Percentiles rank a stretch among this genome's conserved stretches.
phyloP scores from a whole-genome alignment of 2,113 vertebrate genomes.

The Carassius carassius region DNA sequence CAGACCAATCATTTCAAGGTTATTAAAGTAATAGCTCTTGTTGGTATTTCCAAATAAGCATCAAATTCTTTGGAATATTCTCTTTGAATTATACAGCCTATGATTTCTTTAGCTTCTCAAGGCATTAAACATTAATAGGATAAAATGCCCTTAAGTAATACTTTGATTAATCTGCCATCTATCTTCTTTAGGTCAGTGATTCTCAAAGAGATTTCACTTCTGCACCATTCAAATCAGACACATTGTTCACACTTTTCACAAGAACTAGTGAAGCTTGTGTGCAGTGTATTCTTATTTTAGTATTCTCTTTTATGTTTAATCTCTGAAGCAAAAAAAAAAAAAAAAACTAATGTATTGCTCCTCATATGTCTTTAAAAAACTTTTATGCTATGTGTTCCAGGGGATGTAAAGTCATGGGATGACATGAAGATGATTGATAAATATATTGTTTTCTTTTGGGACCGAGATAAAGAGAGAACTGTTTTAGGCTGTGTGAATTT shows the following conservation, averaged over 20 bases:
- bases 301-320: background rate
- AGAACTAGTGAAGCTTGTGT: background rate
- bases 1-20: background rate
- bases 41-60: background rate
- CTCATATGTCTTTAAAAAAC: background rate
- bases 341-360: background rate
- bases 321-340: background rate
- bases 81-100: background rate
- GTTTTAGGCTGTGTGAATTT: background rate
- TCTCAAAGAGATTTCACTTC: background rate
- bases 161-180: background rate
- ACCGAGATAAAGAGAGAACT: background rate
- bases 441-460: background rate
- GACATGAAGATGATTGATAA: background rate
- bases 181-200: background rate
- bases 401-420: background rate
- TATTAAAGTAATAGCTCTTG: constrained; percentile 1
- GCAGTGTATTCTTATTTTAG: background rate
- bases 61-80: background rate
- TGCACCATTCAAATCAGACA: background rate
- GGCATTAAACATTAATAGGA: background rate
- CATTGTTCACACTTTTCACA: background rate
- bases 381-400: background rate
- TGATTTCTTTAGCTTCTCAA: background rate
- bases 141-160: background rate